Evolutionary conservation across 2,113 vertebrate genomes (phyloP), one percentile per base, ranked within the genome.

Genomic region (Ameiurus melas): DNA sequence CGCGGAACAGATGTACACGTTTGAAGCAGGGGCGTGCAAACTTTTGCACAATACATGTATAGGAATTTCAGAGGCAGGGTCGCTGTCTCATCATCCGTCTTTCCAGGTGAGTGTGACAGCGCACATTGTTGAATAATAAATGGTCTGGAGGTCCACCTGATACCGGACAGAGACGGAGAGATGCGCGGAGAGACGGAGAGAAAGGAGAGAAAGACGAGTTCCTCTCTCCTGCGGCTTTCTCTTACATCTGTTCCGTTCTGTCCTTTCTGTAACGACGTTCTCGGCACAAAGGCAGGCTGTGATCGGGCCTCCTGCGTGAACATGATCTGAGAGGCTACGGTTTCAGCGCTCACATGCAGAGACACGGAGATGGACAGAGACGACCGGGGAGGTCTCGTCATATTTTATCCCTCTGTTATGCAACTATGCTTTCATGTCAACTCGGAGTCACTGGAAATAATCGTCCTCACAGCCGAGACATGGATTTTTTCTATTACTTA

Each of bases 91-190:
- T 87, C 93, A 94, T 94, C 92, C 91, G 94, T 95, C 94, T 93
- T 90, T 33, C 68, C n/a, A 90, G 73, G 83, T 68, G 83, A 83
- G 87, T 19, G 57, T 94, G 95, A 95, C 94, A 94, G 92, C 68
- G 82, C 33, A 89, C 88, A 93, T 94, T 95, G 94, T 94, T 86
- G 80, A 89, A 83, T 92, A 92, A 91, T 93, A 95, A 93, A 95
- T 94, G 92, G 92, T 88, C 90, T 30, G 1, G 84, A 85, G 83
- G 90, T 77, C 70, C 91, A 93, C 92, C 93, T 92, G 92, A 94
- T 94, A 93, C 93, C 81, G 82, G 80, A 87, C 87, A 92, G 47
- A 86, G 85, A 91, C 81, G 89, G 25, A 90, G 89, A 85, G 91
- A 71, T 62, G 20, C 79, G 78, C 27, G 78, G 90, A 92, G 92